Evolutionary conservation across 2,797 vertebrate genomes (phyloP), one percentile per base, ranked within the genome.

Genomic region (Orientallactaga sibirica): DNA sequence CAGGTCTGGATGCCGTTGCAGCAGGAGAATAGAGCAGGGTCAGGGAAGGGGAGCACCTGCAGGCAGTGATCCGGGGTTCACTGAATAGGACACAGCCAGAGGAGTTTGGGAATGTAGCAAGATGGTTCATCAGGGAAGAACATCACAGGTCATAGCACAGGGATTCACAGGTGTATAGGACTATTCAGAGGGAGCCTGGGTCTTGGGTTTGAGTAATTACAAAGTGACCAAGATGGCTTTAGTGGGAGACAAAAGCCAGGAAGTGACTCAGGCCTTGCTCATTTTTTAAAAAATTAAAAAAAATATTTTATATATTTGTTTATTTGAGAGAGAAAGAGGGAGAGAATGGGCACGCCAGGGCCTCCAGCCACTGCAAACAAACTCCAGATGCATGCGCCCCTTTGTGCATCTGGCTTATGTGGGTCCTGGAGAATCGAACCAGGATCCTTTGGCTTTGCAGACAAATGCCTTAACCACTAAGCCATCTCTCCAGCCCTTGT

Each of bases 51-150:
- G 64, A 25, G 14, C 14, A 1, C 6, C 14, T 74, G 5, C 10
- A 27, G 0, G 1, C n/a, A 25, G 58, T 0, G 1, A 11, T 1
- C 3, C 15, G 52, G 1, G 48, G 19, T 41, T 75, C 22, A 2
- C 24, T 25, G 10, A 20, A 27, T 5, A 66, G 37, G 27, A 14
- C 7, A 25, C 19, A n/a, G 66, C 12, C 27, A 73, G 3, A 37
- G 70, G 43, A 43, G 19, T 18, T 29, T 3, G 2, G 41, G 29
- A 66, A 37, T 70, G 37, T 9, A 15, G 79, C 2, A 12, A 7
- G 3, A 0, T 52, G 19, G 7, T 55, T 52, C 15, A 24, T 14
- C 58, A 16, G 62, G 9, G 19, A 43, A 79, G 67, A 18, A 5
- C 27, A 37, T 33, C 20, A 8, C 24, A 29, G 64, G 27, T 29